Evolutionary conservation across 1,140 invertebrate genomes (phyloP), one percentile per base, ranked within the genome.

Genomic region (Himalopsyche phryganea): DNA sequence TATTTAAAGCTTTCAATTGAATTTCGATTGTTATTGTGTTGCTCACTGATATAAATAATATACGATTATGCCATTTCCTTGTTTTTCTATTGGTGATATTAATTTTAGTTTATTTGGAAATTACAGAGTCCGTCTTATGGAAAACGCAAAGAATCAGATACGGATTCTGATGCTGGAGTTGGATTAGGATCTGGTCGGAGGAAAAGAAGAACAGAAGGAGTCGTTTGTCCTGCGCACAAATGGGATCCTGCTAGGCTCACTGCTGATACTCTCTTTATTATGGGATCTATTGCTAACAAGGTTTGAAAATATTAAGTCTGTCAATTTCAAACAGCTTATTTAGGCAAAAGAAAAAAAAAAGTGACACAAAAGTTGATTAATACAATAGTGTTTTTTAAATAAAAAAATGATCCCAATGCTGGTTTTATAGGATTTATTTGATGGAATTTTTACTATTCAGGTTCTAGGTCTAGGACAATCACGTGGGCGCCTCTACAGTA

Each of bases 231-330:
- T 28, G 73, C 74, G 0, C 74, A 77, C 6, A 88, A 88, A 72
- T 91, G 88, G 88, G 85, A 90, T 69, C 81, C 88, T n/a, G 78
- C 81, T 1, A 75, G 88, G 65, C 72, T 92, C 3, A 83, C 73
- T 23, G 69, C 81, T 36, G 83, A 88, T 11, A 89, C 88, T 2
- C 65, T 85, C 33, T 91, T 91, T 75, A 86, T 92, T 36, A 88
- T 92, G 85, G 88, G 88, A 36, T 85, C 88, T 61, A 86, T 87
- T 71, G 83, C 83, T 18, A 84, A 84, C 65, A 88, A 87, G 74
- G 88, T 87, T n/a, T 28, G 23, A 28, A 9, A 28, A 28, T 28
- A 28, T 28, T 28, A 5, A 28, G 9, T 9, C 3, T 9, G 23
- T 28, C 23, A 28, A 28, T 5, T 28, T 5, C 3, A 28, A 28